phyloP scores from a whole-genome alignment of 2,888 invertebrate genomes.

The Eristalinus sepulchralis region DNA sequence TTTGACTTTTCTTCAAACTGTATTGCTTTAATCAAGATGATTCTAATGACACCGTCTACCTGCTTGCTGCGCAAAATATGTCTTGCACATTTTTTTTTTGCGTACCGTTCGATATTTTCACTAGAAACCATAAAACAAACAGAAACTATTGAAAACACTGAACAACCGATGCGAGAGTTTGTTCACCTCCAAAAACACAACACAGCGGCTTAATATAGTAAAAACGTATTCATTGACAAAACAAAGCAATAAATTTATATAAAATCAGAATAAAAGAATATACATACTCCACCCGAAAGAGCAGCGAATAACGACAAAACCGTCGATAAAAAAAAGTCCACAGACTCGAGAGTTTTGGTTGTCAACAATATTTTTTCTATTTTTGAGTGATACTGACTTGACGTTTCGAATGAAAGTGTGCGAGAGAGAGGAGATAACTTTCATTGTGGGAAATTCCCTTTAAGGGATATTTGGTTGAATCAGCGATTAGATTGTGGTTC shows the following conservation, averaged over 20 bases:
- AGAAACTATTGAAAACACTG: conserved; percentile 6
- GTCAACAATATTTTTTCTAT: conserved; percentile 48
- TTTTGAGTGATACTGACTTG: background rate
- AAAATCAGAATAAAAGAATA: conserved; percentile 26
- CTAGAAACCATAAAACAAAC: background rate
- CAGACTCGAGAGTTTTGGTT: conserved; percentile 20
- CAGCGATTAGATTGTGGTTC: background rate
- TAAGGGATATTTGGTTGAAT: background rate
- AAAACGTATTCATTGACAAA: background rate
- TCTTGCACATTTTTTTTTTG: conserved; percentile 17
- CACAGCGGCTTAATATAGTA: background rate
- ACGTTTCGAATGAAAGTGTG: background rate
- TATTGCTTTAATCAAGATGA: background rate
- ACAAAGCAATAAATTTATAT: conserved; percentile 14
- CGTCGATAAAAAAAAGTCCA: conserved; percentile 22
- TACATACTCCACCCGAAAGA: conserved; percentile 60
- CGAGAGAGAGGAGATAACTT: background rate
- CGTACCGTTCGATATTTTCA: conserved; percentile 2
- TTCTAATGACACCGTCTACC: conserved; percentile 29
- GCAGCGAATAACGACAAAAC: conserved; percentile 21
- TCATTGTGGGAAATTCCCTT: background rate
- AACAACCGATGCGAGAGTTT: background rate
- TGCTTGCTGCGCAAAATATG: conserved; percentile 40
- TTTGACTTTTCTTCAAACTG: background rate
- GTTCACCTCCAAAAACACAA: background rate